A percentile compares a stretch with the other conserved stretches of the same genome.
phyloP scores from a whole-genome alignment of 2,113 vertebrate species.

The Myrmecophaga tridactyla region DNA sequence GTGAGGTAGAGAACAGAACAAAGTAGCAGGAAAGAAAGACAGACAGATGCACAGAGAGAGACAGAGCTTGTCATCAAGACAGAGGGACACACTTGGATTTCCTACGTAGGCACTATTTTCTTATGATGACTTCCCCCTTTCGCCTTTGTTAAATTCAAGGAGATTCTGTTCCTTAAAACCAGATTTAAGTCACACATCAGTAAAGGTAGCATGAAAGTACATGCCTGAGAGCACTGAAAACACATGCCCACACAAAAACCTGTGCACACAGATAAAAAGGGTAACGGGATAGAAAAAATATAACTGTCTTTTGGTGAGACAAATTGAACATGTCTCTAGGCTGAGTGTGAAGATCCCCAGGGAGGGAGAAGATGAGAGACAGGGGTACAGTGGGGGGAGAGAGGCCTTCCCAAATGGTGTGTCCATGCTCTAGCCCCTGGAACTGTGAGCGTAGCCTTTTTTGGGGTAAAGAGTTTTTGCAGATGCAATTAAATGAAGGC shows the following conservation, averaged over 20 bases:
- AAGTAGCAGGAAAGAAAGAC: fast-evolving
- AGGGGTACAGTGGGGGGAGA: too few relatives aligned
- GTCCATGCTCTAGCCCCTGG: too few relatives aligned
- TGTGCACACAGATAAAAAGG: fast-evolving
- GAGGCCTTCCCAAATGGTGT: too few relatives aligned
- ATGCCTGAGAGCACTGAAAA: background rate
- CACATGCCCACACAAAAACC: fast-evolving
- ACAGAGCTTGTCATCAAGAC: fast-evolving
- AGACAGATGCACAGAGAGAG: too few relatives aligned
- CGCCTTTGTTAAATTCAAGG: background rate
- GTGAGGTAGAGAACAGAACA: fast-evolving
- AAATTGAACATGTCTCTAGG: too few relatives aligned
- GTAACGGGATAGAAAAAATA: too few relatives aligned
- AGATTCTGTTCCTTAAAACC: background rate
- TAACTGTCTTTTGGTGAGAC: too few relatives aligned
- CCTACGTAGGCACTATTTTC: background rate
- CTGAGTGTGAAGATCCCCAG: too few relatives aligned
- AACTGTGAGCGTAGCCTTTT: too few relatives aligned
- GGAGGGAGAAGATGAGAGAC: too few relatives aligned
- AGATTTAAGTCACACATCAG: background rate
- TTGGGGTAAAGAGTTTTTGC: too few relatives aligned
- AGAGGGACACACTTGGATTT: background rate
- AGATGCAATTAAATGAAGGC: too few relatives aligned
- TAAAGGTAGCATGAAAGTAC: background rate
- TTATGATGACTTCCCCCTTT: background rate